Conservation (phyloP, 2,888 invertebrate genomes). For the Nebria salina region DNA sequence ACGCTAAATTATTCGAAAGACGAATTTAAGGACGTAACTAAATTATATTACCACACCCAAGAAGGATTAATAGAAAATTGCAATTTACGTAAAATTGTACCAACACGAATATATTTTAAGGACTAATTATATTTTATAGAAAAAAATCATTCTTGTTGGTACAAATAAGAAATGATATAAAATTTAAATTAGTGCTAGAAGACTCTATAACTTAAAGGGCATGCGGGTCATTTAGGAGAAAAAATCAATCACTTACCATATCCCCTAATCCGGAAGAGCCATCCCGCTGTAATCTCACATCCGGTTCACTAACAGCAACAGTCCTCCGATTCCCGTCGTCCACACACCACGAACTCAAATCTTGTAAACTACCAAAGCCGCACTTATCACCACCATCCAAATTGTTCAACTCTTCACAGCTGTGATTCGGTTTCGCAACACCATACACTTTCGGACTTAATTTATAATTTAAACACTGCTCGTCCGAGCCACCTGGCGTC, state of each 20-base stretch:
- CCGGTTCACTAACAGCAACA: conserved; percentile 73
- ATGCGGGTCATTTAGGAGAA: no score
- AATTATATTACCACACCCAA: not conserved
- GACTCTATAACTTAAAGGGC: no score
- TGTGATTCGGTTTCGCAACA: conserved; percentile 60
- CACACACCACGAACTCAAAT: conserved; percentile 63
- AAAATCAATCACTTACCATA: not conserved
- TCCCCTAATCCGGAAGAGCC: conserved; percentile 25
- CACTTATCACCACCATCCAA: conserved; percentile 55
- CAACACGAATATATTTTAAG: no score
- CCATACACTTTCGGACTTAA: conserved; percentile 75
- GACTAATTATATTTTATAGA: no score
- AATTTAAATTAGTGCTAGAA: no score
- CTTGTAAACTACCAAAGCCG: conserved; percentile 73
- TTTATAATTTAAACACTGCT: conserved; percentile 63
- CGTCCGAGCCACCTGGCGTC: conserved; percentile 54
- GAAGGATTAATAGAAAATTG: not conserved
- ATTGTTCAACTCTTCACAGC: conserved; percentile 59
- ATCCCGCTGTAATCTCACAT: conserved; percentile 64
- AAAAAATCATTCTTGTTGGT: no score
- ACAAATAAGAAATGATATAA: no score
- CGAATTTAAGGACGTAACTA: not conserved
- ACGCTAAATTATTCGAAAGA: no score
- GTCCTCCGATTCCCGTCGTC: conserved; percentile 52
- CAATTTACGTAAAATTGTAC: not conserved